A percentile compares a stretch with the other conserved stretches of the same genome.
phyloP scores from a whole-genome alignment of 2,888 invertebrate species.

The Caenorhabditis sp. region DNA sequence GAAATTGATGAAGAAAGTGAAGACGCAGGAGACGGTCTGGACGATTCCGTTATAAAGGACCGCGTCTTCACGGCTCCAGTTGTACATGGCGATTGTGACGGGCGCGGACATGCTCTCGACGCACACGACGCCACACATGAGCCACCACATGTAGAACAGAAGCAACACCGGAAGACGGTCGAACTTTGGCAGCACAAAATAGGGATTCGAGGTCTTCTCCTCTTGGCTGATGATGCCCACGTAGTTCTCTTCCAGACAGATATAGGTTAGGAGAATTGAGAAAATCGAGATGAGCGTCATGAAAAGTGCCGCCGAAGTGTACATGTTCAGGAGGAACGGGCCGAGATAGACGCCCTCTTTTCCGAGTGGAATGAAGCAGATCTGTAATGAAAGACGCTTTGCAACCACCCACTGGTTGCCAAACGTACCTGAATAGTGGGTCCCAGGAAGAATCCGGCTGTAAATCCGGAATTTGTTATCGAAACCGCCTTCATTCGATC shows the following conservation, averaged over 20 bases:
- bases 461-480: slow-evolving; percentile 63
- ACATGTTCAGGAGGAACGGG: slow-evolving; percentile 60
- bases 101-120: slow-evolving; percentile 62
- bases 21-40: slow-evolving; percentile 54
- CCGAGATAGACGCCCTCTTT: slow-evolving; percentile 45
- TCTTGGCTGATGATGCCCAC: slow-evolving; percentile 60
- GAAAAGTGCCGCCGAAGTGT: slow-evolving; percentile 62
- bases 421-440: slow-evolving; percentile 62
- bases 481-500: slow-evolving; percentile 65
- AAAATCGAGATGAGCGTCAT: slow-evolving; percentile 51
- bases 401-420: neutral
- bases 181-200: slow-evolving; percentile 62
- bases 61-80: slow-evolving; percentile 57
- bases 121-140: slow-evolving; percentile 56
- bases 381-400: slow-evolving; percentile 28
- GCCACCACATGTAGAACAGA: slow-evolving; percentile 61
- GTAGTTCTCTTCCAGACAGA: slow-evolving; percentile 57
- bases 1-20: slow-evolving; percentile 51
- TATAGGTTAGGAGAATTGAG: slow-evolving; percentile 46
- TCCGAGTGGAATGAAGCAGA: slow-evolving; percentile 59
- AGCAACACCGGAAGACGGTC: slow-evolving; percentile 54
- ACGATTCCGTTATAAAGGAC: slow-evolving; percentile 62
- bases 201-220: slow-evolving; percentile 57
- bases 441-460: slow-evolving; percentile 63
- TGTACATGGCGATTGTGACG: slow-evolving; percentile 59